Base-by-base conservation (phyloP, 2,797 vertebrate genomes). In the Eospalax fontanierii region DNA sequence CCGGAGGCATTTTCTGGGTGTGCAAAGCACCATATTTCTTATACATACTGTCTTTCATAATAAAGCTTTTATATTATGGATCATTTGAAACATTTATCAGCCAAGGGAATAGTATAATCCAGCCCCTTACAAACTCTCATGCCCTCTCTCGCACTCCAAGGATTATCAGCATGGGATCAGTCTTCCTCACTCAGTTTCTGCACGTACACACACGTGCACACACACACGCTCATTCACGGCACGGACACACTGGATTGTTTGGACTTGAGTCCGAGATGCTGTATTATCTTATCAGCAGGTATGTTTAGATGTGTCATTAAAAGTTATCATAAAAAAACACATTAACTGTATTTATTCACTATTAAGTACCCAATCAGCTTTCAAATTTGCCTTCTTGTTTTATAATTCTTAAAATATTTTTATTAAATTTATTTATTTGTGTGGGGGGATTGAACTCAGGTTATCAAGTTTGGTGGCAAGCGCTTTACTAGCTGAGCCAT, bases 1-100 rank as follows among this genome's bases (percentile, higher is more conserved):
- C 50, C 79, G 4, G 96, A 94, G 92, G 83, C 63, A n/a, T 75
- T 95, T 78, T 95, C 85, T 92, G 95, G 59, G 70, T 15, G 18
- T 75, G 57, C 30, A 71, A 75, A 95, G 80, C 92, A 76, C 35
- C 71, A 46, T 54, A 70, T 79, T 87, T 94, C 70, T 83, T 59
- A 11, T 40, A 71, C 7, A 8, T 50, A 28, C 80, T 87, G 1
- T 59, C 15, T 46, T 68, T 59, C 38, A 30, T 82, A 68, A n/a
- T 28, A 71, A 87, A 85, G 28, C 5, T 38, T 78, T 65, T 89
- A 43, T 66, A 46, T 57, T 91, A 50, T 38, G 38, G 87, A 61
- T 40, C 74, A 43, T 94, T 94, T 46, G 50, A 82, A 79, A n/a
- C 40, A 73, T 63, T 40, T 74, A 28, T 21, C 68, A 78, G 19